Base-by-base conservation (phyloP, 2,113 vertebrate species). In the Lates calcarifer region DNA sequence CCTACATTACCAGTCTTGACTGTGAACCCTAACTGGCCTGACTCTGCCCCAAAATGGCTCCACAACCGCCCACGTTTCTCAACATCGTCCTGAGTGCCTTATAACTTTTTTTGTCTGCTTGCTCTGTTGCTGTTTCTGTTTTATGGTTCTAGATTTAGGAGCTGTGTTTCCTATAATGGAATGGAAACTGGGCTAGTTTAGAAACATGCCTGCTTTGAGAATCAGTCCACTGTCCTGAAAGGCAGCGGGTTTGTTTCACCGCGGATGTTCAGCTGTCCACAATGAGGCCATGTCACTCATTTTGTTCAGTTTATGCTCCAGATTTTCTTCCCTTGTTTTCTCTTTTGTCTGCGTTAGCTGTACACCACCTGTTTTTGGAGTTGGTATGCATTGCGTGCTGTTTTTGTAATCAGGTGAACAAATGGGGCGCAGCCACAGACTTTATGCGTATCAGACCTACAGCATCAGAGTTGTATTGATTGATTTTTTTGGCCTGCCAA, bases 291-390 rank as follows among this genome's bases (percentile, higher is more conserved):
- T 78, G 60, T 68, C 57, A 43, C 74, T 87, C 37, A 53, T 66
- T 82, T 67, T 51, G 24, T 53, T 71, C 39, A 24, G 31, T 18
- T 10, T 67, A 15, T 68, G 75, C 70, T 83, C 85, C 77, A 89
- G 87, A 89, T 93, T 89, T 89, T 67, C 22, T 55, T 71, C n/a
- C 55, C 39, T 81, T 81, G 13, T 81, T 61, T 64, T 85, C 60
- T 69, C 62, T 63, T 89, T 80, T 49, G 65, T 75, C 61, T 77
- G 45, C 1, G 7, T 63, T 26, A 66, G 76, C 75, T 78, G 83
- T 55, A 45, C 82, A 71, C 79, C 90, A 93, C 89, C 91, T 95
- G 92, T 87, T 93, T 91, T 85, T 84, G 55, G 70, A 83, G 61
- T 92, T 80, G 57, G 72, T 66, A 22, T 53, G 51, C 26, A 24